Evolutionary conservation across 2,797 vertebrate species (phyloP).

Genomic region (Esox lucius): DNA sequence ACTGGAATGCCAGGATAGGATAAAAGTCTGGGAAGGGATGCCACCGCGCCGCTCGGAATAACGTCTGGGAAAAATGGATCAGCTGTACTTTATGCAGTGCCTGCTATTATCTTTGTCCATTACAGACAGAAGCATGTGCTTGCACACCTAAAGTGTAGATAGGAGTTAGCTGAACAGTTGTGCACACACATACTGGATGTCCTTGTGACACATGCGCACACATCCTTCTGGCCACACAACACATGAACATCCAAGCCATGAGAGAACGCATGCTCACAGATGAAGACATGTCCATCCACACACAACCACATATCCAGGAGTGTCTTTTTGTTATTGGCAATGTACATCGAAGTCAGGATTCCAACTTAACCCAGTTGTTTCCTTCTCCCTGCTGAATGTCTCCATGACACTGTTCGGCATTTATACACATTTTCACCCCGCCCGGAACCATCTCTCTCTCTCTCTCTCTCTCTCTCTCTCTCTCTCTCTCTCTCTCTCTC

Average conservation of each 20-base stretch:
- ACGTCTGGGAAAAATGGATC: background rate
- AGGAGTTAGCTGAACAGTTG: background rate
- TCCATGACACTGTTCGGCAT: background rate
- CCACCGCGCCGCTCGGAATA: constrained; percentile 21
- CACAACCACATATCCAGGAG: background rate
- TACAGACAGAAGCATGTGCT: background rate
- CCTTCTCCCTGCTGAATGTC: constrained; percentile 2
- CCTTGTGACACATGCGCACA: constrained; percentile 15
- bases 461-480: background rate
- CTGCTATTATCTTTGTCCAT: constrained; percentile 10
- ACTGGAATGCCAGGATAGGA: constrained; percentile 79
- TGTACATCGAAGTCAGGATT: background rate
- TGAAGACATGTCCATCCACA: background rate
- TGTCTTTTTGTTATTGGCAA: background rate
- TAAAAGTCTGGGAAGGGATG: constrained; percentile 71
- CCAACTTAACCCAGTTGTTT: background rate
- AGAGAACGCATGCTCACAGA: background rate
- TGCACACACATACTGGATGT: constrained; percentile 5
- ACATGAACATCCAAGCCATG: constrained; percentile 9
- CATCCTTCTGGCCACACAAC: background rate
- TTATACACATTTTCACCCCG: background rate
- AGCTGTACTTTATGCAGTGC: constrained; percentile 28
- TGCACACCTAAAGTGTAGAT: background rate
- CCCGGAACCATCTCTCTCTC: background rate
- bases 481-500: background rate